Conservation (phyloP, 2,113 vertebrate genomes). For the Apodemus sylvaticus region DNA sequence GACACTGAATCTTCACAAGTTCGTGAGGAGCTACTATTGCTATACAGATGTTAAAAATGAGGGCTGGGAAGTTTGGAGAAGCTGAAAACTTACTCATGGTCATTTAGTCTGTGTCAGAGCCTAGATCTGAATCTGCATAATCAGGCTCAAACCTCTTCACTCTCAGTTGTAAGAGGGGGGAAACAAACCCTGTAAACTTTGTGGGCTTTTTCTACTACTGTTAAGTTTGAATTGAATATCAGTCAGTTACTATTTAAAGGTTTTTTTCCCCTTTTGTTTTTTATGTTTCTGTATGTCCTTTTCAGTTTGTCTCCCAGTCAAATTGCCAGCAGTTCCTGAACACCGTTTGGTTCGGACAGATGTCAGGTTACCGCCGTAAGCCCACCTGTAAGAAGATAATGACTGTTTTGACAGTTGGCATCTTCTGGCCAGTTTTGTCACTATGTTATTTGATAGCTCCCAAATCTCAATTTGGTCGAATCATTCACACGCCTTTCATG, state of each 20-base stretch:
- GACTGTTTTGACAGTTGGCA: slow-evolving; percentile 93
- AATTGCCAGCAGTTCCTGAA: slow-evolving; percentile 99
- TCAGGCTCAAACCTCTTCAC: background rate
- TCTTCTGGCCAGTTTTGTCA: slow-evolving; percentile 97
- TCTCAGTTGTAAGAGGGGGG: background rate
- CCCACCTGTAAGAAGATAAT: slow-evolving; percentile 98
- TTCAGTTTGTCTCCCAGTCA: slow-evolving; percentile 97
- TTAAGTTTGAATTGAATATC: slow-evolving; percentile 32
- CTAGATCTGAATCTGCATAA: background rate
- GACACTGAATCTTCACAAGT: slow-evolving; percentile 15
- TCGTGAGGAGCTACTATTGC: background rate
- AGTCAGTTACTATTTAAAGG: slow-evolving; percentile 43
- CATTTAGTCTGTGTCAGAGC: slow-evolving; percentile 15
- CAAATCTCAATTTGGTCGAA: slow-evolving; percentile 95
- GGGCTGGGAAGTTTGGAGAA: slow-evolving; percentile 1
- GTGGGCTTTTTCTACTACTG: slow-evolving; percentile 13
- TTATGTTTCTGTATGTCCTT: slow-evolving; percentile 37
- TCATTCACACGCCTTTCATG: slow-evolving; percentile 99
- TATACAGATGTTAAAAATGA: background rate
- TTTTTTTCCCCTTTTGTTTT: background rate
- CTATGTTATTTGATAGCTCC: slow-evolving; percentile 97
- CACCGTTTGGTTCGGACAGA: slow-evolving; percentile 99
- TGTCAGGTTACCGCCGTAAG: slow-evolving; percentile 97
- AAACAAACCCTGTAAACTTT: background rate
- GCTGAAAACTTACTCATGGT: slow-evolving; percentile 30